These are phyloP conservation scores for Campoletis sonorensis DNA, from an alignment of 1,140 invertebrate species.

Conservation along the genomic window DNA sequence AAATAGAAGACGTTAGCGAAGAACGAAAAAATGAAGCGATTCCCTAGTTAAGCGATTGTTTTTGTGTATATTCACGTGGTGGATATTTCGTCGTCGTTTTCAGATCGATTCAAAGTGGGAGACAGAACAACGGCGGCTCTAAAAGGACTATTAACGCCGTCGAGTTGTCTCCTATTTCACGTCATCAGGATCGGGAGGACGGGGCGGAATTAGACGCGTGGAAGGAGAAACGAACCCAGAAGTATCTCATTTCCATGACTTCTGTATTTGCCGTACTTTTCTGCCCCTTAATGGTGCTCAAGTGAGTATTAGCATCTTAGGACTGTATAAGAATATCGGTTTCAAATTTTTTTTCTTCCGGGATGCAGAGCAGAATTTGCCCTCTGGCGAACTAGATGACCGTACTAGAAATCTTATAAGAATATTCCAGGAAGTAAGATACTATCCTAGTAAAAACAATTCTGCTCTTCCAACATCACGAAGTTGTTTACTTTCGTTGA, in stretches of 20 bases:
- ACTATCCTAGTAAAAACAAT: too few relatives aligned
- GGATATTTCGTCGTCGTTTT: conserved; percentile 10
- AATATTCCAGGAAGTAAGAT: too few relatives aligned
- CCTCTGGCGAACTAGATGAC: too few relatives aligned
- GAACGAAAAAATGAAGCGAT: too few relatives aligned
- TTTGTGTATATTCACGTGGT: not conserved
- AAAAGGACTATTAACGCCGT: conserved; percentile 44
- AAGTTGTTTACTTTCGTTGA: too few relatives aligned
- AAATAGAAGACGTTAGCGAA: too few relatives aligned
- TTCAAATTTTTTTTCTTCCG: too few relatives aligned
- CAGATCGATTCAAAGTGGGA: conserved; percentile 41
- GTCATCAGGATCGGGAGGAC: conserved; percentile 75
- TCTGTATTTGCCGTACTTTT: conserved; percentile 81
- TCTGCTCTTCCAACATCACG: too few relatives aligned
- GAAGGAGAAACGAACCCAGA: conserved; percentile 82
- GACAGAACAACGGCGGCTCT: conserved; percentile 46
- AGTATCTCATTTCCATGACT: conserved; percentile 82
- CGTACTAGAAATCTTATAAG: too few relatives aligned
- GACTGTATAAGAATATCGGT: too few relatives aligned
- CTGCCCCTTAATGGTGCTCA: conserved; percentile 83
- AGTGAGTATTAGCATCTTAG: conserved; percentile 67
- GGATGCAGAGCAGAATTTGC: too few relatives aligned
- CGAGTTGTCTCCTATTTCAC: conserved; percentile 51
- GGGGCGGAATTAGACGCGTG: conserved; percentile 81
- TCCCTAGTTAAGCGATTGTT: not conserved